phyloP scores from a whole-genome alignment of 2,113 vertebrate species.

The Circaetus gallicus region DNA sequence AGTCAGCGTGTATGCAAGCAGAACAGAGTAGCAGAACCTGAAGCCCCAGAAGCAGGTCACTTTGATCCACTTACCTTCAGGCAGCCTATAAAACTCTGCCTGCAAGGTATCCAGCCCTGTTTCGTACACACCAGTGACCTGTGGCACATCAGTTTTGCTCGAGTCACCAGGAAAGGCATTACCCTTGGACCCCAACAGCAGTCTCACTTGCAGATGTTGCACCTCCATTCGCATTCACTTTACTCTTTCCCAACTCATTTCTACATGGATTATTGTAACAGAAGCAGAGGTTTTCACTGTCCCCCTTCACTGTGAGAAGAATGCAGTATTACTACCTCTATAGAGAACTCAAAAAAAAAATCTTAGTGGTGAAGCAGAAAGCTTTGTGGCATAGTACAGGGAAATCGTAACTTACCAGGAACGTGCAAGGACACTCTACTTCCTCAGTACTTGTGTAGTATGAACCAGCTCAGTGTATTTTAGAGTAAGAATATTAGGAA shows the following conservation, averaged over 20 bases:
- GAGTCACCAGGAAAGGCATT: background rate
- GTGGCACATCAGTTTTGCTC: background rate
- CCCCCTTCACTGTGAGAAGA: background rate
- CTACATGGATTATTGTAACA: background rate
- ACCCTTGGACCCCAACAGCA: background rate
- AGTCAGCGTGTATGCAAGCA: accelerated
- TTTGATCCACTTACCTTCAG: background rate
- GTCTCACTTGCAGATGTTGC: background rate
- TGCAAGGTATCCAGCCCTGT: background rate
- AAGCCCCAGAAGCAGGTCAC: background rate
- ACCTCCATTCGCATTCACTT: accelerated
- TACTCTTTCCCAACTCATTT: background rate
- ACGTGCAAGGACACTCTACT: background rate
- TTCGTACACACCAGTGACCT: background rate
- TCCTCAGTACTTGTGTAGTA: background rate
- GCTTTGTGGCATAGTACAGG: background rate
- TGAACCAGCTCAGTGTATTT: background rate
- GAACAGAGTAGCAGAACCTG: background rate
- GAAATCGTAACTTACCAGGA: background rate
- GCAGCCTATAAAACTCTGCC: background rate
- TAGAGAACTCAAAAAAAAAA: background rate
- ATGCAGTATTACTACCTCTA: background rate
- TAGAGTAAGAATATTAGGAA: background rate
- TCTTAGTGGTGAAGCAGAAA: background rate
- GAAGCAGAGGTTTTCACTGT: background rate